phyloP scores from a whole-genome alignment of 2,797 vertebrate species.

The Gymnopithys bicolor region DNA sequence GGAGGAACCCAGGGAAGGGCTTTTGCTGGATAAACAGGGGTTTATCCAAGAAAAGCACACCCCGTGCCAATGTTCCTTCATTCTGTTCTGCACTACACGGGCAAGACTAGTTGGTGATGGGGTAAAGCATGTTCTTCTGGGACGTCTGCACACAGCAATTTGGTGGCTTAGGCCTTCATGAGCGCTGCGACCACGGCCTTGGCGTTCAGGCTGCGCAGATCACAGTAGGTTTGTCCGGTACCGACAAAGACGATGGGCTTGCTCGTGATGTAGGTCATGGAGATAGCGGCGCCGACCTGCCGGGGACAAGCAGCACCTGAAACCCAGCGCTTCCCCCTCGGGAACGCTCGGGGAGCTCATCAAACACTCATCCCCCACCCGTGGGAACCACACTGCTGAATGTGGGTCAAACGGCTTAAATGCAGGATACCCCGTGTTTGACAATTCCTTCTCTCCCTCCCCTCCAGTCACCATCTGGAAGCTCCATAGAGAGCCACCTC shows the following conservation, averaged over 20 bases:
- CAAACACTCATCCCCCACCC: neutral
- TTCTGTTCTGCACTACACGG: conserved; percentile 44
- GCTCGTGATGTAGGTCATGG: conserved; percentile 99
- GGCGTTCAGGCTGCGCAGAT: conserved; percentile 97
- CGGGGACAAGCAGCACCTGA: neutral
- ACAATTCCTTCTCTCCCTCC: neutral
- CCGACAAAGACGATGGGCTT: conserved; percentile 98
- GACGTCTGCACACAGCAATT: conserved; percentile 59
- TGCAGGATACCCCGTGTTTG: fast-evolving
- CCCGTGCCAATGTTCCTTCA: neutral
- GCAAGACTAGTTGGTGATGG: conserved; percentile 50
- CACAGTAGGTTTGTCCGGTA: conserved; percentile 97
- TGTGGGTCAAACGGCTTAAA: neutral
- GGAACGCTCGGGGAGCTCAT: fast-evolving
- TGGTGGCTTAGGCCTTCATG: conserved; percentile 92
- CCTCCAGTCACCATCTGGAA: neutral
- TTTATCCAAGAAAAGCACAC: neutral
- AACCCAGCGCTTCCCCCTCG: neutral
- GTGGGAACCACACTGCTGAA: neutral
- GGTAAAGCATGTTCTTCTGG: conserved; percentile 73
- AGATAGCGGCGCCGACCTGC: conserved; percentile 97
- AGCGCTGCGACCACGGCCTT: conserved; percentile 94
- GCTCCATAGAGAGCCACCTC: fast-evolving
- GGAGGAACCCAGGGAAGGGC: neutral
- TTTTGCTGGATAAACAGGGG: neutral